phyloP scores from a whole-genome alignment of 2,113 vertebrate species.

The Clinocottus analis region DNA sequence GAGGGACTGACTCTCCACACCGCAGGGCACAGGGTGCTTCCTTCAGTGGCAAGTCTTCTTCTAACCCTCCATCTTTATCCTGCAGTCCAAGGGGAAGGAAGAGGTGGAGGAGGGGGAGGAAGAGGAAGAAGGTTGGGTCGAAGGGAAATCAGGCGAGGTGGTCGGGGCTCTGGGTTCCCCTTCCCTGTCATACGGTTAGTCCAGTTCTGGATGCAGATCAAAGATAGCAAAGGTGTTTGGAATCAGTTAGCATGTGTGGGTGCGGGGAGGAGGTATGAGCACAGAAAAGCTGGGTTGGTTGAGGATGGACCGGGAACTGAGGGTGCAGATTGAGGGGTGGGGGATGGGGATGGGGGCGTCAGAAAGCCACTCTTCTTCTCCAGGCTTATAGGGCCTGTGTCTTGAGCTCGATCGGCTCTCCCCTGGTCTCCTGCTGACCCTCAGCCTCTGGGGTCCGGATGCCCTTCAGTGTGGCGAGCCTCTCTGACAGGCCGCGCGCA shows the following conservation, averaged over 20 bases:
- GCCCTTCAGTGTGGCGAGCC: slow-evolving; percentile 92
- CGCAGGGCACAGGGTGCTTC: slow-evolving; percentile 59
- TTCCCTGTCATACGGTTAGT: slow-evolving; percentile 52
- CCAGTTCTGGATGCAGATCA: slow-evolving; percentile 53
- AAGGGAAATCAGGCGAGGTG: slow-evolving; percentile 37
- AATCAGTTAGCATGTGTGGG: slow-evolving; percentile 43
- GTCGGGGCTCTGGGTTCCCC: slow-evolving; percentile 46
- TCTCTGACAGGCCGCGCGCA: slow-evolving; percentile 88
- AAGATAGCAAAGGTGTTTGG: slow-evolving; percentile 35
- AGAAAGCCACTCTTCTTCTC: slow-evolving; percentile 62
- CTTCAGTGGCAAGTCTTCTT: slow-evolving; percentile 73
- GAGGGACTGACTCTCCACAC: slow-evolving; percentile 59
- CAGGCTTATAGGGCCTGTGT: slow-evolving; percentile 90
- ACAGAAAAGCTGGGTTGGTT: slow-evolving; percentile 41
- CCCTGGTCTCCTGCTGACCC: slow-evolving; percentile 85
- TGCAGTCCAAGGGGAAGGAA: slow-evolving; percentile 58
- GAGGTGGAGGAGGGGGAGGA: slow-evolving; percentile 7
- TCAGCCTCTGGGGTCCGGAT: slow-evolving; percentile 81
- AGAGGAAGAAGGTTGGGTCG: slow-evolving; percentile 30
- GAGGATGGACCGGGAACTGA: slow-evolving; percentile 58
- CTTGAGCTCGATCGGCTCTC: slow-evolving; percentile 92
- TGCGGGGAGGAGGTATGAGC: slow-evolving; percentile 57
- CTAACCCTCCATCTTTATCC: slow-evolving; percentile 72
- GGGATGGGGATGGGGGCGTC: slow-evolving; percentile 30
- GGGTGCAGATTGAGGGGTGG: slow-evolving; percentile 47